Evolutionary conservation across 2,797 vertebrate species (phyloP), one percentile per base, ranked within the genome.

Genomic region (Acestrorhynchus altus): DNA sequence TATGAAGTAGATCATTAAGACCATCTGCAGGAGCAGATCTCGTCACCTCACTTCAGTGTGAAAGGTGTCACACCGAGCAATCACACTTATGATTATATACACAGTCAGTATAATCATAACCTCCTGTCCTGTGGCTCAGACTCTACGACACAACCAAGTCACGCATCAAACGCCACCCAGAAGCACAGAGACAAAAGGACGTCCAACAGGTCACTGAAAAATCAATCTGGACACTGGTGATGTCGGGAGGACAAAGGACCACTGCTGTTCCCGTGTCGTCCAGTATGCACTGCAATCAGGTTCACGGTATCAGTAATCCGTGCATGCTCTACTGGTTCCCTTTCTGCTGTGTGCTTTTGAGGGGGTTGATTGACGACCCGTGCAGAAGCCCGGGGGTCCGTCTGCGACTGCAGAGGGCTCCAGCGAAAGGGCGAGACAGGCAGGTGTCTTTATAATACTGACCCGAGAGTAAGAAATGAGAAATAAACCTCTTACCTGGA

Each of bases 181-280:
- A 78, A 59, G 35, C 57, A 47, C 10, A 5, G 61, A 81, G 73
- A 63, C 72, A 66, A 69, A 60, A 74, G 75, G 42, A 65, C 35
- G 65, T 74, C 69, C 8, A 72, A 57, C 26, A 74, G 22, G 72
- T 22, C 59, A n/a, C 13, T 40, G n/a, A 51, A 31, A 64, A 77
- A 72, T 79, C 80, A 78, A 84, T 82, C 73, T 8, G 46, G 60
- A 47, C 18, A 64, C 31, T 49, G 75, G 54, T 71, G 64, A 75
- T 64, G 72, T 66, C 65, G 28, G 54, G 52, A 49, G 26, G 56
- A 63, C 20, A 60, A 74, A 67, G 67, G 70, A 80, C 76, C 44
- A 59, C 65, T 20, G 51, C 69, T 56, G 65, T 65, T 47, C 31
- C 49, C 63, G 13, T 79, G 66, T 64, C 39, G 52, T 9, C n/a